Evolutionary conservation across 2,888 invertebrate genomes (phyloP), one percentile per base, ranked within the genome.

Genomic region (Dione juno): DNA sequence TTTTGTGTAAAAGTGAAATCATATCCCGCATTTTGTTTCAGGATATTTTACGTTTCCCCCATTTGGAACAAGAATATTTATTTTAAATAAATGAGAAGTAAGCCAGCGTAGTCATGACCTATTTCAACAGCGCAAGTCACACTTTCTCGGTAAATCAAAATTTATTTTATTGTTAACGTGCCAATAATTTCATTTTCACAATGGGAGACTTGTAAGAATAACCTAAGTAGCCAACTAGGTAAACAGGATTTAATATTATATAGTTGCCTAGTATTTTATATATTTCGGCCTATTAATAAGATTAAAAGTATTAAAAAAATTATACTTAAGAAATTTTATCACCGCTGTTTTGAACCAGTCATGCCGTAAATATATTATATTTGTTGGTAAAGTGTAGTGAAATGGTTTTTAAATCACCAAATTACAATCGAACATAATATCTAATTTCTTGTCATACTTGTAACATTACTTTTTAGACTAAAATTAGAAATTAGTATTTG

Each of bases 71-170:
- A 61, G 43, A 40, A 57, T 57, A 57, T 57, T 37, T 37, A 37
- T 50, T 64, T 21, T 37, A 0, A 14, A 50, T 37, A 50, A 14
- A 63, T 28, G 13, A 50, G 48, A 37, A 64, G 16, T 64, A 64
- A 48, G 35, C 19, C 50, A 50, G 64, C 37, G 45, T 37, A 48
- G 50, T 64, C 50, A 50, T 64, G 64, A 50, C 64, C 50, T 19
- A 16, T 64, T 64, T 64, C 0, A 19, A 10, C 3, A 8, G n/a
- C 13, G 48, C 64, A 19, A 43, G 21, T 43, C 21, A 43, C n/a
- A 8, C 10, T 54, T 66, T 57, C 28, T 19, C 35, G 16, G 57
- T 66, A 58, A 48, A 28, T 66, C 13, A 48, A 57, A 45, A 13
- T 40, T 37, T 54, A 35, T 54, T 16, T 5, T 21, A 48, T 35